These are phyloP conservation scores for Amazona vittata DNA, from an alignment of 2,113 vertebrate genomes.

Conservation along the genomic window DNA sequence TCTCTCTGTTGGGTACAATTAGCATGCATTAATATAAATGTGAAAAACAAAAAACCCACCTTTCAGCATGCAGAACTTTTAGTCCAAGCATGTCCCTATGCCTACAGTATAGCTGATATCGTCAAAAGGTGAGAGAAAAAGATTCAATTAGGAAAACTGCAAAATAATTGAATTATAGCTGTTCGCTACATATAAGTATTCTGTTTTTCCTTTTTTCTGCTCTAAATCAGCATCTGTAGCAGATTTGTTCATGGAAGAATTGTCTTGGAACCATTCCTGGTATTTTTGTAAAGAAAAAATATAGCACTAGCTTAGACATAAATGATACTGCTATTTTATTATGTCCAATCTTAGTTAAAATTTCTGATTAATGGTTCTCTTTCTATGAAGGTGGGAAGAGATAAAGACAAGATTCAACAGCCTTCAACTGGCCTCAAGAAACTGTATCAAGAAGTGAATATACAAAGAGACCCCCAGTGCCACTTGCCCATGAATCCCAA, in stretches of 20 bases:
- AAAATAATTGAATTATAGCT: background rate
- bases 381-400: conserved; percentile 79
- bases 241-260: background rate
- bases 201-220: background rate
- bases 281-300: background rate
- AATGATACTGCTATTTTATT: background rate
- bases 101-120: background rate
- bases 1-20: background rate
- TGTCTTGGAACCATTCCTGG: background rate
- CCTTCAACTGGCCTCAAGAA: conserved; percentile 73
- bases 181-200: background rate
- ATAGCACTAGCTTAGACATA: background rate
- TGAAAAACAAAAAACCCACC: background rate
- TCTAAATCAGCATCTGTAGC: background rate
- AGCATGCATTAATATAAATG: background rate
- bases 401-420: conserved; percentile 74
- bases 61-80: background rate
- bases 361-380: background rate
- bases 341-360: background rate
- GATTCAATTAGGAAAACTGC: background rate
- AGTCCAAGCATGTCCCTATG: background rate
- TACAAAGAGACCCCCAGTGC: conserved; percentile 73
- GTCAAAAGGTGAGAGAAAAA: background rate
- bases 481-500: conserved; percentile 80
- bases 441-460: conserved; percentile 58